Evolutionary conservation across 2,888 invertebrate genomes (phyloP).

Genomic region (Danaus chrysippus): DNA sequence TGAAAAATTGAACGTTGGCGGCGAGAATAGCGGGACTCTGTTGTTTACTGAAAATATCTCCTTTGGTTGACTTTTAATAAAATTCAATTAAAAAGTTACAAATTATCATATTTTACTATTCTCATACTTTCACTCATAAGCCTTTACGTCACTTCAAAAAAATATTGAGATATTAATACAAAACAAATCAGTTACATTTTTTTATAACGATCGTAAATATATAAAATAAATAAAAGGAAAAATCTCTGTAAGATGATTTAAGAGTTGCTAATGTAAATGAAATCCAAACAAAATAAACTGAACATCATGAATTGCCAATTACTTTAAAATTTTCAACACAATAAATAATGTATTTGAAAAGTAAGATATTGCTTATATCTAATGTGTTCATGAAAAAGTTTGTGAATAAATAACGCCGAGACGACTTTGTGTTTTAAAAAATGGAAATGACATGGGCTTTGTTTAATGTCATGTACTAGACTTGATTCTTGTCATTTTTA

Average conservation of each 20-base stretch:
- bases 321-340: conserved; percentile 33
- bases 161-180: too few species aligned
- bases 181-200: too few species aligned
- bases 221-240: background rate
- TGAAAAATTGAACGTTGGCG: conserved; percentile 27
- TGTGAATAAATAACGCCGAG: conserved; percentile 30
- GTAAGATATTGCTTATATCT: conserved; percentile 31
- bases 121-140: too few species aligned
- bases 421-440: conserved; percentile 29
- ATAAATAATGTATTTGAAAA: conserved; percentile 39
- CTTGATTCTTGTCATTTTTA: conserved; percentile 29
- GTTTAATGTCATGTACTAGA: conserved; percentile 31
- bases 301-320: conserved; percentile 7
- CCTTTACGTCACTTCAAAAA: too few species aligned
- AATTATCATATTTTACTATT: too few species aligned
- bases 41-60: conserved; percentile 13
- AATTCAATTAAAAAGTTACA: background rate
- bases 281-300: background rate
- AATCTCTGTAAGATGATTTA: background rate
- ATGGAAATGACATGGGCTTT: conserved; percentile 31
- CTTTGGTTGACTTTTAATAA: conserved; percentile 11
- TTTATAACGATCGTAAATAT: too few species aligned
- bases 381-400: conserved; percentile 28
- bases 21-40: conserved; percentile 13
- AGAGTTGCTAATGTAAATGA: background rate